phyloP scores from a whole-genome alignment of 2,113 vertebrate genomes.

The Crotophaga sulcirostris region DNA sequence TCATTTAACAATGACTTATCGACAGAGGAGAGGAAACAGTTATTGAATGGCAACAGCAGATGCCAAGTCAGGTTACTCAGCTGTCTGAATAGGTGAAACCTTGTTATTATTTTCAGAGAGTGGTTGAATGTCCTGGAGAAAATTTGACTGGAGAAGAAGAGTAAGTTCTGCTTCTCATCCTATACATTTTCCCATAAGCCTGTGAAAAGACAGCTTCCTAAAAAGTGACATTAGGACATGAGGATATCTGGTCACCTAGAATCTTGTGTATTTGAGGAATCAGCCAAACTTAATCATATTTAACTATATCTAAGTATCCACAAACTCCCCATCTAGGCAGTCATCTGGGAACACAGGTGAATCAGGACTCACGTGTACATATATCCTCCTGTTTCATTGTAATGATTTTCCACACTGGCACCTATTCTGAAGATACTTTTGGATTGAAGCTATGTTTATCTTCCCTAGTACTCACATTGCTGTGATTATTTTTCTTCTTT shows the following conservation, averaged over 20 bases:
- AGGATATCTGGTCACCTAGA: neutral
- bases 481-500: neutral
- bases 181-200: neutral
- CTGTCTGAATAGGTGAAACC: neutral
- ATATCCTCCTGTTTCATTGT: neutral
- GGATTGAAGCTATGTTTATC: neutral
- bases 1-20: constrained; percentile 20
- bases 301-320: neutral
- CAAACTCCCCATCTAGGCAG: neutral
- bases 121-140: neutral
- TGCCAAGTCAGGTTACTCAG: neutral
- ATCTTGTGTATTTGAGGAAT: neutral
- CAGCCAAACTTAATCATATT: neutral
- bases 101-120: neutral
- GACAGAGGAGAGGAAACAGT: neutral
- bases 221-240: neutral
- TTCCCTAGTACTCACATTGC: neutral
- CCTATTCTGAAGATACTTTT: neutral
- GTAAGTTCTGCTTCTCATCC: neutral
- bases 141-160: neutral
- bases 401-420: neutral
- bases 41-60: constrained; percentile 4
- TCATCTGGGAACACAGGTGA: neutral
- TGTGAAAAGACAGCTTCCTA: neutral
- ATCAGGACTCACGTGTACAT: neutral